Conservation (phyloP, 2,113 vertebrate genomes). For the Centrocercus urophasianus region DNA sequence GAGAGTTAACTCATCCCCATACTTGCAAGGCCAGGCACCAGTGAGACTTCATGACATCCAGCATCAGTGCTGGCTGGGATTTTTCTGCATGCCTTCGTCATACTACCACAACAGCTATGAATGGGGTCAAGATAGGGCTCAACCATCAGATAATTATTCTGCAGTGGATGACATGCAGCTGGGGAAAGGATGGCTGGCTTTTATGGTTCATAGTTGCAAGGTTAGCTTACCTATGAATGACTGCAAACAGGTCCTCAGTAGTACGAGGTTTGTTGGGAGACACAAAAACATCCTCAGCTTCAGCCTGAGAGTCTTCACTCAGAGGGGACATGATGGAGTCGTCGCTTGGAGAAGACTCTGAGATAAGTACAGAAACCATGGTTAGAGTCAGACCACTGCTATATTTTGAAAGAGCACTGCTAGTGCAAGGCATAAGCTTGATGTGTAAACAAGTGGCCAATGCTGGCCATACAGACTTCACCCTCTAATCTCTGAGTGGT, state of each 20-base stretch:
- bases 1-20: background rate
- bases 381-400: background rate
- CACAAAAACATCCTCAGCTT: constrained; percentile 88
- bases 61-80: background rate
- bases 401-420: background rate
- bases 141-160: background rate
- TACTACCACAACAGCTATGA: background rate
- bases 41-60: background rate
- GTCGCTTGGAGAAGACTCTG: constrained; percentile 87
- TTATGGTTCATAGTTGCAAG: background rate
- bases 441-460: fast-evolving
- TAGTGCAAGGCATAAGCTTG: background rate
- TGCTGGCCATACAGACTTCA: background rate
- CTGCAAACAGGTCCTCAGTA: constrained; percentile 97
- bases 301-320: constrained; percentile 90
- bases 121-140: background rate
- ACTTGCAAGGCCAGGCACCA: background rate
- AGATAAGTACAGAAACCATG: constrained; percentile 60
- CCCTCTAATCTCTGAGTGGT: background rate
- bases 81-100: background rate
- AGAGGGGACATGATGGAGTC: constrained; percentile 90
- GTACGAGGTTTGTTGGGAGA: constrained; percentile 96
- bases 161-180: background rate
- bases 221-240: constrained; percentile 94
- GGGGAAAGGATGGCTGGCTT: background rate